These are phyloP conservation scores for Cheilosia scutellata DNA, from an alignment of 2,888 invertebrate species.

Conservation along the genomic window DNA sequence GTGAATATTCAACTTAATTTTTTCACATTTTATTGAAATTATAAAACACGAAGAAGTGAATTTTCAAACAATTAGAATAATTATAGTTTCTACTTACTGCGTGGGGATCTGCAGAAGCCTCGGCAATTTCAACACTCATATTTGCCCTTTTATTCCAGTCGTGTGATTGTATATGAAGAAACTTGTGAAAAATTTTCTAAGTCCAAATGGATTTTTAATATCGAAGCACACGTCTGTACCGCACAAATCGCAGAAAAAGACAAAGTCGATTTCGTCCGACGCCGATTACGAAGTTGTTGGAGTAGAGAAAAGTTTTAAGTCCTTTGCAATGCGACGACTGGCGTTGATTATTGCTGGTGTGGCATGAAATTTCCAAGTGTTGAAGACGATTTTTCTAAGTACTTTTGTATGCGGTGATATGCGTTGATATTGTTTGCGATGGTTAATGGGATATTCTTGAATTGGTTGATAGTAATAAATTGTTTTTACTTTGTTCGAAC, in stretches of 20 bases:
- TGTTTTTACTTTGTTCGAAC: not conserved
- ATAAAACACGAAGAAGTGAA: constrained; percentile 27
- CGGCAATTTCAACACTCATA: constrained; percentile 66
- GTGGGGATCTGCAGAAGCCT: constrained; percentile 50
- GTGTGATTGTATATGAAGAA: constrained; percentile 22
- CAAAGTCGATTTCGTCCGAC: constrained; percentile 78
- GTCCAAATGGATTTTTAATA: constrained; percentile 76
- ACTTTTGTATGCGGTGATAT: constrained; percentile 28
- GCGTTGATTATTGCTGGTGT: constrained; percentile 76
- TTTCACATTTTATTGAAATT: constrained; percentile 41
- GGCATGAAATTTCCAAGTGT: constrained; percentile 36
- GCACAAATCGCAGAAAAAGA: constrained; percentile 78
- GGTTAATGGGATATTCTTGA: not conserved
- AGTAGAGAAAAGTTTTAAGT: constrained; percentile 77
- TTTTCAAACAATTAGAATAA: constrained; percentile 46
- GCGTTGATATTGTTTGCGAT: constrained; percentile 45
- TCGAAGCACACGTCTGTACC: constrained; percentile 78
- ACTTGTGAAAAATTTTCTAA: constrained; percentile 76
- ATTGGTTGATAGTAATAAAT: not conserved
- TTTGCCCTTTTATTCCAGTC: constrained; percentile 32
- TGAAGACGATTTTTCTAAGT: constrained; percentile 69
- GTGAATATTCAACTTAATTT: constrained; percentile 57
- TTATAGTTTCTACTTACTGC: constrained; percentile 65
- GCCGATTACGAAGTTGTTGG: constrained; percentile 65
- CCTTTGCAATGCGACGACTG: constrained; percentile 76